A percentile compares a stretch with the other conserved stretches of the same genome.
phyloP scores from a whole-genome alignment of 2,113 vertebrate genomes.

The Indri indri region DNA sequence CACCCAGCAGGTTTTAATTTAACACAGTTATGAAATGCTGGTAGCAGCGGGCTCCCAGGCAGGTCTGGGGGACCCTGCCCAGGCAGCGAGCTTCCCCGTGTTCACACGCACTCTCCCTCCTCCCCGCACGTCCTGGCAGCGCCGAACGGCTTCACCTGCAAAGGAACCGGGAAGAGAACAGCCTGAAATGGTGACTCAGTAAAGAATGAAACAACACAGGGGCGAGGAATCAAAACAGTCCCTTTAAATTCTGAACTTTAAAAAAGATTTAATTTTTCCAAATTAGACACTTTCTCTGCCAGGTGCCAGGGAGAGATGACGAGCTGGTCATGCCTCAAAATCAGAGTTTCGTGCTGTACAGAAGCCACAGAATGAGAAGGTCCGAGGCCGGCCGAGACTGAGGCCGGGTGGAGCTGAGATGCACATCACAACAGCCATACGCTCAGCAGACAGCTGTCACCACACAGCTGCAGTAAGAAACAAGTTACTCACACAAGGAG shows the following conservation, averaged over 20 bases:
- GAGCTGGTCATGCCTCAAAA: neutral
- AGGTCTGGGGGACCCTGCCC: conserved; percentile 29
- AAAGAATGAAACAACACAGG: neutral
- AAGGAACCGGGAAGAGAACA: conserved; percentile 59
- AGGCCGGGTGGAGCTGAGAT: neutral
- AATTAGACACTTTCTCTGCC: neutral
- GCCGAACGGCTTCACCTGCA: neutral
- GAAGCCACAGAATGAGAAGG: conserved; percentile 56
- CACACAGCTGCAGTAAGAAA: conserved; percentile 28
- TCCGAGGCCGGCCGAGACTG: neutral
- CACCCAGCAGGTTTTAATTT: conserved; percentile 55
- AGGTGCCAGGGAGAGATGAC: neutral
- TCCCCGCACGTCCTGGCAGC: neutral
- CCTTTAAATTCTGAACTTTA: neutral
- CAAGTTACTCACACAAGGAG: neutral
- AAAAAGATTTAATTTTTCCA: neutral
- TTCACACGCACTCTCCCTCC: accelerated
- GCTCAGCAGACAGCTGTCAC: conserved; percentile 30
- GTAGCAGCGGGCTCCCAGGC: conserved; percentile 45
- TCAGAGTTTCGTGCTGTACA: neutral
- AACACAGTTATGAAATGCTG: conserved; percentile 74
- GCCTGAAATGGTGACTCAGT: neutral
- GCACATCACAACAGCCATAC: conserved; percentile 22
- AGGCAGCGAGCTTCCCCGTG: neutral
- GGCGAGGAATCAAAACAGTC: neutral